Base-by-base conservation (phyloP, 2,113 vertebrate genomes). In the Podiceps cristatus region DNA sequence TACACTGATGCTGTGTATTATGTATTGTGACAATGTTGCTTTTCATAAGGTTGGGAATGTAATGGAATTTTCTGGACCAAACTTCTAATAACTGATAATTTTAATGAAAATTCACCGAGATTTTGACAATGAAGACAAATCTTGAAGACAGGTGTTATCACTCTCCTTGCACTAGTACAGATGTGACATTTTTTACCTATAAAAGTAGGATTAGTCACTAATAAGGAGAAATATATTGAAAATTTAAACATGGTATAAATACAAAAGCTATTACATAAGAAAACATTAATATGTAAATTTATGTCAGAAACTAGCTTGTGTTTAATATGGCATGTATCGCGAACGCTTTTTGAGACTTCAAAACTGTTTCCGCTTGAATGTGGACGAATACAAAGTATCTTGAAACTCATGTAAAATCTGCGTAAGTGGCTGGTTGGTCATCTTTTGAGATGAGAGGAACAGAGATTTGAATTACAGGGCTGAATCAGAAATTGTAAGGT, bases 21-120 rank as follows among this genome's bases (percentile, higher is more conserved):
- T 97, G 75, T 92, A 23, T 67, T 84, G 58, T 83, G 86, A 94
- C 92, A 97, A 93, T 97, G 88, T 93, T 94, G 75, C 83, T 87
- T 96, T 97, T 96, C 56, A 75, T 88, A 66, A 96, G 67, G 88
- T 96, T 96, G 66, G 71, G 60, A 95, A 91, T 64, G 49, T 88
- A 97, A 97, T 97, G 56, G 80, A 80, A 86, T 93, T 97, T 95
- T 95, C 79, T 87, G 71, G 88, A 68, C 77, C 66, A 68, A 94
- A 83, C 91, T 92, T 91, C 37, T 94, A 96, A 89, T 88, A 96
- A 72, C 90, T 91, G 96, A 96, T 97, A 97, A 96, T 93, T 95
- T 95, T 92, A 97, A 96, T 96, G 90, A 86, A 97, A 96, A 82
- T 85, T 85, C 47, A 42, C 80, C 6, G 33, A 79, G 87, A 87